Base-by-base conservation (phyloP, 2,113 vertebrate genomes). In the Diphyllodes magnificus region DNA sequence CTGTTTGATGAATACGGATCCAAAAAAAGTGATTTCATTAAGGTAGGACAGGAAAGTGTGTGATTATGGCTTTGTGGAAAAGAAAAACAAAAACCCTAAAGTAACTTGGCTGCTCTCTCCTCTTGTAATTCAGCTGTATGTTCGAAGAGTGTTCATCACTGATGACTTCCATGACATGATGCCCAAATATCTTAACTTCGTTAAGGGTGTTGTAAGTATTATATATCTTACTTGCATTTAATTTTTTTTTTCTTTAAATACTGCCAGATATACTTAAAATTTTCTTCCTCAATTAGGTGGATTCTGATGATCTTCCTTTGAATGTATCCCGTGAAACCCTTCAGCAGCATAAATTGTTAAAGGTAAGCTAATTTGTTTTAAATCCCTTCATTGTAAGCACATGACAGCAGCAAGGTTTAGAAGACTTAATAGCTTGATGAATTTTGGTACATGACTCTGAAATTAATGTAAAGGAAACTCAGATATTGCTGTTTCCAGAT, bases 111-210 rank as follows among this genome's bases (percentile, higher is more conserved):
- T 76, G 6, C 18, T 90, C 10, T 92, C n/a, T 81, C 56, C 13
- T 95, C 42, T 49, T 51, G 70, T 66, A 39, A 64, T 86, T 56
- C 95, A 99, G 99, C 97, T 99, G 13, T 99, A 99, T 15, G 99
- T 99, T 82, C 98, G 99, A 83, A 98, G 99, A 96, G 99, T 99
- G 53, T 99, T 99, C 97, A 99, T 99, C 98, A 99, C 99, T 1
- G 99, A 99, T 14, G 99, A 99, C 93, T 99, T 99, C 98, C 99
- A 99, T 70, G 99, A 99, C 88, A 99, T 99, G 99, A 99, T 99
- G 99, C 99, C 99, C 73, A 99, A 99, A 87, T 99, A 99, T 54
- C 98, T 99, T 42, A 99, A 99, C 92, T 99, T 99, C 1, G 90
- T 99, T 93, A 99, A 98, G 97, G 99, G 99, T 94, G 99, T 99